Evolutionary conservation across 1,140 invertebrate genomes (phyloP).

Genomic region (Drosophila ananassae): DNA sequence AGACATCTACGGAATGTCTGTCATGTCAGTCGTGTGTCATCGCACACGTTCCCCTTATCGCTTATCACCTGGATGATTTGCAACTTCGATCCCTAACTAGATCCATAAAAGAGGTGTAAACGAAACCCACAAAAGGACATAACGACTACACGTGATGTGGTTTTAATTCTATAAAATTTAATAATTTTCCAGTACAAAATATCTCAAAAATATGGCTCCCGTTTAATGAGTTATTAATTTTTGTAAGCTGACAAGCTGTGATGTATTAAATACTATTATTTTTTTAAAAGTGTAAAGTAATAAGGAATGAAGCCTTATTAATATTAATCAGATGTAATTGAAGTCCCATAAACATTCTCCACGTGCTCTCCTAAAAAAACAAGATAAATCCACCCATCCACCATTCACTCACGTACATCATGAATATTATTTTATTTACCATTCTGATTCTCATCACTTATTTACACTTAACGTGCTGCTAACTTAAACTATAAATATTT

Average conservation of each 20-base stretch:
- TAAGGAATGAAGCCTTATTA: constrained; percentile 34
- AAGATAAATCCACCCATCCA: constrained; percentile 17
- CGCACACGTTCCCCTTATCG: constrained; percentile 10
- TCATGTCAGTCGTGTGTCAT: constrained; percentile 29
- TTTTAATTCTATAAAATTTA: background rate
- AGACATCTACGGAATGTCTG: constrained; percentile 11
- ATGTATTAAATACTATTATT: background rate
- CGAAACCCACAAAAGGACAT: background rate
- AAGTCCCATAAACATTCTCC: constrained; percentile 14
- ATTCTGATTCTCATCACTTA: constrained; percentile 40
- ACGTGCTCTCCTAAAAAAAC: constrained; percentile 24
- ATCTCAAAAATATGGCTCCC: background rate
- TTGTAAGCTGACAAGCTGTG: background rate
- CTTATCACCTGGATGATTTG: constrained; percentile 18
- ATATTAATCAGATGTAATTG: constrained; percentile 46
- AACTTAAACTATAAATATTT: constrained; percentile 37
- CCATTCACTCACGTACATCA: constrained; percentile 29
- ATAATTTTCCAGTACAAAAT: background rate
- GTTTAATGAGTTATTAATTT: constrained; percentile 24
- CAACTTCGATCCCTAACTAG: background rate
- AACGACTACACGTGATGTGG: background rate
- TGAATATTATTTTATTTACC: constrained; percentile 52
- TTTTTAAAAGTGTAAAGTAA: background rate
- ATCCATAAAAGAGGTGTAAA: constrained; percentile 9
- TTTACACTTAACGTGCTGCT: constrained; percentile 42